Evolutionary conservation across 2,888 invertebrate genomes (phyloP), one percentile per base, ranked within the genome.

Genomic region (Hipparchia semele): DNA sequence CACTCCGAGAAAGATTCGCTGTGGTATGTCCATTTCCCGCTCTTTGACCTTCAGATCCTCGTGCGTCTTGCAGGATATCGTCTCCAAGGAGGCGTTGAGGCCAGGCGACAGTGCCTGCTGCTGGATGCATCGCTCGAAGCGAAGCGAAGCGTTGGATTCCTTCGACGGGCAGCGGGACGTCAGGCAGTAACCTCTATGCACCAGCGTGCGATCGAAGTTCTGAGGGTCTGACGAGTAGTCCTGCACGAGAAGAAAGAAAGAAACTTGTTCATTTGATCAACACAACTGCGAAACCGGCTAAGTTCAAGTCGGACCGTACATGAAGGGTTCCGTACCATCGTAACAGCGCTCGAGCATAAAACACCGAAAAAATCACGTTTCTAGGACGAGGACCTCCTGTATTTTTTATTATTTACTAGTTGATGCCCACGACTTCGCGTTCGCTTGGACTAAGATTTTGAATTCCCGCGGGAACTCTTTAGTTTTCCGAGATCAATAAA

Each of bases 101-200:
- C 80, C 81, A 1, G 79, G 79, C 39, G 77, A 75, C 1, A 80
- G 75, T 0, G 85, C 85, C 82, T 85, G 84, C 5, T 77, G 79
- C 23, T 81, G 73, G 4, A 83, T 85, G 79, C 90, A 88, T 6
- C 74, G 82, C 79, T 90, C 87, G 82, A 89, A 90, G 75, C 87
- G 86, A 0, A 79, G 80, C 9, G 76, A 77, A 3, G 71, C 73
- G 73, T 78, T 80, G 67, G 60, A 13, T 0, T 78, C 81, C 9
- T 56, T 68, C 3, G 81, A 67, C 0, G 80, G 76, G 72, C 91
- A 90, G 45, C 89, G 86, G 12, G 85, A 77, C 74, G 86, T 87
- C 53, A 90, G 84, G 82, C 90, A 91, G 83, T 89, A 88, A 4
- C 90, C 90, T 13, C 91, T 88, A 77, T 90, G 89, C 0, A 91